Conservation (phyloP, 1,140 invertebrate species). For the Pomacea maculata region DNA sequence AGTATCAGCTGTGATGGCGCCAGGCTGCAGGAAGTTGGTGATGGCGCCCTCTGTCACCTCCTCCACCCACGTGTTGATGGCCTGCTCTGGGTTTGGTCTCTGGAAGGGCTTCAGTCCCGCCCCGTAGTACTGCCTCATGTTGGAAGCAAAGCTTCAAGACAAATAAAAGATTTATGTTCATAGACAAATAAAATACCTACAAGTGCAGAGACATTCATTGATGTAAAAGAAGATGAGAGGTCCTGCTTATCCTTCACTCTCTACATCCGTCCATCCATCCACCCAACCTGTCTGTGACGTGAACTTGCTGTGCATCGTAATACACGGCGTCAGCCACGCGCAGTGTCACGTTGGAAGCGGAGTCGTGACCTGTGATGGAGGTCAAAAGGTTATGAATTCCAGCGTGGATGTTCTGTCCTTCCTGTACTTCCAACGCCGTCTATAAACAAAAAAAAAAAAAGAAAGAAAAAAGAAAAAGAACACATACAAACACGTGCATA, state of each 20-base stretch:
- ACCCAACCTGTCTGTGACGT: background rate
- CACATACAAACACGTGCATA: background rate
- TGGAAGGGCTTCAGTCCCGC: background rate
- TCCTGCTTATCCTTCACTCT: too few relatives aligned
- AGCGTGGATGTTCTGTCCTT: background rate
- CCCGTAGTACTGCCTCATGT: background rate
- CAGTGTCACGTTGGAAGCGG: background rate
- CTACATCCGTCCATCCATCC: too few relatives aligned
- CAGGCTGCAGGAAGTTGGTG: constrained; percentile 9
- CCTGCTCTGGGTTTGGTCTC: constrained; percentile 4
- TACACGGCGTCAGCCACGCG: constrained; percentile 8
- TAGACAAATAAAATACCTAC: too few relatives aligned
- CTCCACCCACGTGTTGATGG: constrained; percentile 21
- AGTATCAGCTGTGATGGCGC: background rate
- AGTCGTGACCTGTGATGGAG: background rate
- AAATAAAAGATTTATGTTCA: too few relatives aligned
- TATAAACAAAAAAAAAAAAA: background rate
- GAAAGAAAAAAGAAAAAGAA: background rate
- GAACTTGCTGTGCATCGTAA: constrained; percentile 1
- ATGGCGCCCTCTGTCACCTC: constrained; percentile 12
- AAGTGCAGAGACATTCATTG: too few relatives aligned
- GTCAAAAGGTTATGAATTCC: background rate
- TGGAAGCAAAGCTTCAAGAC: too few relatives aligned
- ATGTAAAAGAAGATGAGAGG: too few relatives aligned
- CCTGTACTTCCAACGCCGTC: background rate